Evolutionary conservation across 2,888 invertebrate species (phyloP), one percentile per base, ranked within the genome.

Genomic region (Pristionchus arcanus): DNA sequence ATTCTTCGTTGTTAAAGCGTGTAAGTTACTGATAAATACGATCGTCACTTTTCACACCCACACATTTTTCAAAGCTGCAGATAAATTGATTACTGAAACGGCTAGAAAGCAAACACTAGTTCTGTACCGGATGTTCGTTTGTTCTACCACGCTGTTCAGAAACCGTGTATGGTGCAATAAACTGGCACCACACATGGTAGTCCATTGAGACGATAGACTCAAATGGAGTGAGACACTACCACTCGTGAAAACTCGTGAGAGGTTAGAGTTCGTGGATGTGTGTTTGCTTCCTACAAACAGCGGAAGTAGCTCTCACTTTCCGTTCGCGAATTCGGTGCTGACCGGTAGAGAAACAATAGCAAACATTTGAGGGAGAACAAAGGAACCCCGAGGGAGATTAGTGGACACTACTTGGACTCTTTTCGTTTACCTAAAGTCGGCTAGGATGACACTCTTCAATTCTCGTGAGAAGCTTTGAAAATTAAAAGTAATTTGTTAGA

Each of bases 321-420:
- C 37, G 68, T 68, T 68, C 31, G 68, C 31, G 34, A 74, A 74
- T 37, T 37, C 25, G 21, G 74, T 74, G 74, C 74, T 74, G 74
- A 37, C 34, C 74, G 25, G 37, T 74, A 74, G 74, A 74, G 74
- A 74, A 74, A 74, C 74, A 37, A 74, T 37, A 37, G 74, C 74
- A 74, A 74, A 74, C 37, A 74, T 37, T 31, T 25, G 68, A 49
- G 68, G 68, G 63, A 63, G 63, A 63, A 63, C 25, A 63, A 63
- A 63, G 63, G 63, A 25, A 63, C 63, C 63, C 63, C 63, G 63
- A 63, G 63, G 63, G 63, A 11, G 63, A 63, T 63, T 63, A 63
- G 63, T 63, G 63, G 63, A 63, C 25, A n/a, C n/a, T 25, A n/a
- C n/a, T 25, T 63, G 63, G n/a, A 63, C 63, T 63, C 2, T 63